Conservation (phyloP, 1,140 invertebrate species). For the Venturia canescens region DNA sequence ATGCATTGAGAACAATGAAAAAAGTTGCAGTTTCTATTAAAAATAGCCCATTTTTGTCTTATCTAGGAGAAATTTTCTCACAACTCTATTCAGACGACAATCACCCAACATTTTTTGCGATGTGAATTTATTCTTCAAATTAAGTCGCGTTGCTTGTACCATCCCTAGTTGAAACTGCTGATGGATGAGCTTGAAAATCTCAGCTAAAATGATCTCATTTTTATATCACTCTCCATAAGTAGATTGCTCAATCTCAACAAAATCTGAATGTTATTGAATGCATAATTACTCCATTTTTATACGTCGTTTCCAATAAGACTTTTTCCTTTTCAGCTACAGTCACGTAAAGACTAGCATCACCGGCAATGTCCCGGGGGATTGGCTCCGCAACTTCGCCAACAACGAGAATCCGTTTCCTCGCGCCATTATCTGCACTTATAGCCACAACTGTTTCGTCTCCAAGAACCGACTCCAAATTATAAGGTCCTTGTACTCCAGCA, state of each 20-base stretch:
- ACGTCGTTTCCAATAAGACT: slow-evolving; percentile 69
- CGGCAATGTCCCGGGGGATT: slow-evolving; percentile 64
- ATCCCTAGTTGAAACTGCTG: too few species aligned
- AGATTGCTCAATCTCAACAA: background rate
- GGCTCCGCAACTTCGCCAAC: slow-evolving; percentile 53
- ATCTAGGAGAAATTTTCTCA: too few species aligned
- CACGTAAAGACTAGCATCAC: slow-evolving; percentile 62
- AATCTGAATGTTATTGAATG: background rate
- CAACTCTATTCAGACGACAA: too few species aligned
- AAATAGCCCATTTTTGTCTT: background rate
- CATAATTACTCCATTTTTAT: slow-evolving; percentile 67
- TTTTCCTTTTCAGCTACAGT: slow-evolving; percentile 66
- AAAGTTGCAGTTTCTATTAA: background rate
- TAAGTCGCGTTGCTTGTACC: too few species aligned
- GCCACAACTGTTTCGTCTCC: slow-evolving; percentile 63
- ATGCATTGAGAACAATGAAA: too few species aligned
- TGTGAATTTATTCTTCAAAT: too few species aligned
- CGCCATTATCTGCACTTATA: slow-evolving; percentile 61
- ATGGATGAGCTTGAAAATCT: too few species aligned
- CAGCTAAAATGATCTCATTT: too few species aligned
- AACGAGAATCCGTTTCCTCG: slow-evolving; percentile 63
- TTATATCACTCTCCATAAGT: background rate
- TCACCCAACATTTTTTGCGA: too few species aligned
- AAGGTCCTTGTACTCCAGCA: slow-evolving; percentile 69
- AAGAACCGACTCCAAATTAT: slow-evolving; percentile 62